Conservation (phyloP, 2,113 vertebrate genomes). For the Polypterus bichir region DNA sequence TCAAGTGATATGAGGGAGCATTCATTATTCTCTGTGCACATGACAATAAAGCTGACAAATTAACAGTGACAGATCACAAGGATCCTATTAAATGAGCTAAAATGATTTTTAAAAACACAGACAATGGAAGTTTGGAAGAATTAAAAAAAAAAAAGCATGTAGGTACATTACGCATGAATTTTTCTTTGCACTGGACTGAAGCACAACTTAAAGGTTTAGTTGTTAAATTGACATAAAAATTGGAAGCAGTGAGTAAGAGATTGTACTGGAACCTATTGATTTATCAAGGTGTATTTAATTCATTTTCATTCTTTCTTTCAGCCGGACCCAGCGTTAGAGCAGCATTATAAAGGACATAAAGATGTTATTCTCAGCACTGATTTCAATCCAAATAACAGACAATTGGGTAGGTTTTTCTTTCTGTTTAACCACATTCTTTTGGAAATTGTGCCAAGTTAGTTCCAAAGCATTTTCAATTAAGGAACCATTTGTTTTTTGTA, state of each 20-base stretch:
- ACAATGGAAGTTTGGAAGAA: constrained; percentile 1
- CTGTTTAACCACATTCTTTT: background rate
- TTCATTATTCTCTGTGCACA: too few species aligned
- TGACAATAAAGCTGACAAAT: too few species aligned
- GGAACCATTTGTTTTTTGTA: background rate
- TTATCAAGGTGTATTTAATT: background rate
- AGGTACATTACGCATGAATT: background rate
- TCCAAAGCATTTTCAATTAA: background rate
- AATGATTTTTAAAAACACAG: background rate
- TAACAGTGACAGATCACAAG: too few species aligned
- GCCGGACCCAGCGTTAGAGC: constrained; percentile 50
- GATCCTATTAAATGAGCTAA: background rate
- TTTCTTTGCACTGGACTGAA: background rate
- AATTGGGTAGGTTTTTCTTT: constrained; percentile 43
- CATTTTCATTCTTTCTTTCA: constrained; percentile 19
- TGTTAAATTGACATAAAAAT: too few species aligned
- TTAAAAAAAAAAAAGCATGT: background rate
- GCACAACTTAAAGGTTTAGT: too few species aligned
- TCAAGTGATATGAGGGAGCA: too few species aligned
- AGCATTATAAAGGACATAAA: constrained; percentile 52
- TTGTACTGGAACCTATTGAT: background rate
- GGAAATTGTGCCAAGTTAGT: background rate
- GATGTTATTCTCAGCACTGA: constrained; percentile 47
- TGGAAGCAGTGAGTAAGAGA: too few species aligned
- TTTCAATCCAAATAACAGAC: constrained; percentile 50